Base-by-base conservation (phyloP, 37 sponge, comb jelly and placozoan genomes). In the Dysidea cf. avara region DNA sequence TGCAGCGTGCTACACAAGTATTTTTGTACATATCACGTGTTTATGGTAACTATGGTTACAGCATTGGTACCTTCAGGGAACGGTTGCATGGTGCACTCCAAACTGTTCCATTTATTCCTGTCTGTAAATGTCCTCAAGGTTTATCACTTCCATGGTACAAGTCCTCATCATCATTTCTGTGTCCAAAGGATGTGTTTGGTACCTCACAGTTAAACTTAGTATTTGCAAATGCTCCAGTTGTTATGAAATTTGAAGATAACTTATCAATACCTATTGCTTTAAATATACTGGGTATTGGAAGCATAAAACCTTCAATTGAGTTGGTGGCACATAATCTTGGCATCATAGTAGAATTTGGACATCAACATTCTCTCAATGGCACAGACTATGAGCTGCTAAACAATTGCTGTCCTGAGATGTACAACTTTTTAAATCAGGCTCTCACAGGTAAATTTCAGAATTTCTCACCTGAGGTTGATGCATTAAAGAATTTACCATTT, bases 11-110 rank as follows among this genome's bases (percentile, higher is more conserved):
- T 31, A 16, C 47, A 22, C 9, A 35, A 7, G 7, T 79, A 13
- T 1, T 79, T 39, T 4, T 86, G 79, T 66, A 31, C 72, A 39
- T 13, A 55, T 28, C 36, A 67, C n/a, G n/a, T n/a, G n/a, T 20
- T 37, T 73, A 58, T 60, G 18, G 30, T 37, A 2, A 20, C 18
- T n/a, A 37, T 54, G 13, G 16, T 12, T 43, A 12, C 9, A 43
- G 9, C 46, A 5, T 43, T 5, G 7, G 7, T 12, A 43, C 46
- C 9, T 12, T 9, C 9, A 9, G 46, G 5, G n/a, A n/a, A n/a
- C n/a, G n/a, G n/a, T 12, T 43, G 9, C 9, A 43, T 43, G 46
- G 9, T 43, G 46, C 46, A 5, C 9, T 43, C 5, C 46, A 43
- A 43, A 43, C 7, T 9, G 9, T 43, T 43, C 46, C 46, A 12